phyloP scores from a whole-genome alignment of 2,113 vertebrate genomes.

The Ardeotis arabs region DNA sequence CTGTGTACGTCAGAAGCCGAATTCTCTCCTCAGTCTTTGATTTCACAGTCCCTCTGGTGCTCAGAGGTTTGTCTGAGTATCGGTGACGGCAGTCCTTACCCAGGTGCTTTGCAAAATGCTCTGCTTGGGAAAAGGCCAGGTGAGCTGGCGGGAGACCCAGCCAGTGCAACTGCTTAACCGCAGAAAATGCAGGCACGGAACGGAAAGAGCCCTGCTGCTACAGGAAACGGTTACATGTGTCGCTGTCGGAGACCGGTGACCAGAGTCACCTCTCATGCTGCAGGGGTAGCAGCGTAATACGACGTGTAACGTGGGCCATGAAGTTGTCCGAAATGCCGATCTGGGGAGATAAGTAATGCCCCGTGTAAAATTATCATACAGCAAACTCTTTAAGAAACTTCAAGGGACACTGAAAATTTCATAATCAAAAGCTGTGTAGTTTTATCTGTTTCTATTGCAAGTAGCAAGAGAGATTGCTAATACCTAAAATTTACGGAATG shows the following conservation, averaged over 20 bases:
- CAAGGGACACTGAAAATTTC: background rate
- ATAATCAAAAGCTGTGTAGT: background rate
- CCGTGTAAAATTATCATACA: background rate
- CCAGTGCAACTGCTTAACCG: background rate
- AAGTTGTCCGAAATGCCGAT: background rate
- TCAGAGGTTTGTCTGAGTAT: too few species aligned
- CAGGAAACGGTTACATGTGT: background rate
- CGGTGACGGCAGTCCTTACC: background rate
- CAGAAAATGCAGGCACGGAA: background rate
- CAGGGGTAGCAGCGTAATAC: background rate
- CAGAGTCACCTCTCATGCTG: background rate
- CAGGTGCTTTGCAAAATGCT: background rate
- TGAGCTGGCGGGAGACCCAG: background rate
- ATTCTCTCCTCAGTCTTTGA: background rate
- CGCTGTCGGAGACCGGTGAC: background rate
- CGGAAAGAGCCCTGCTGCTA: background rate
- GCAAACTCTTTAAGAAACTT: background rate
- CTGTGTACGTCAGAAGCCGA: too few species aligned
- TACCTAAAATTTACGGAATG: background rate
- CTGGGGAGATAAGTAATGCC: background rate
- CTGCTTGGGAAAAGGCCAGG: background rate
- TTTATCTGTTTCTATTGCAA: background rate
- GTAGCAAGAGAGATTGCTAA: background rate
- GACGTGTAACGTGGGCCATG: fast-evolving
- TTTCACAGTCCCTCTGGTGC: too few species aligned